These are phyloP conservation scores for Periplaneta americana DNA, from an alignment of 1,140 invertebrate genomes.

Conservation along the genomic window DNA sequence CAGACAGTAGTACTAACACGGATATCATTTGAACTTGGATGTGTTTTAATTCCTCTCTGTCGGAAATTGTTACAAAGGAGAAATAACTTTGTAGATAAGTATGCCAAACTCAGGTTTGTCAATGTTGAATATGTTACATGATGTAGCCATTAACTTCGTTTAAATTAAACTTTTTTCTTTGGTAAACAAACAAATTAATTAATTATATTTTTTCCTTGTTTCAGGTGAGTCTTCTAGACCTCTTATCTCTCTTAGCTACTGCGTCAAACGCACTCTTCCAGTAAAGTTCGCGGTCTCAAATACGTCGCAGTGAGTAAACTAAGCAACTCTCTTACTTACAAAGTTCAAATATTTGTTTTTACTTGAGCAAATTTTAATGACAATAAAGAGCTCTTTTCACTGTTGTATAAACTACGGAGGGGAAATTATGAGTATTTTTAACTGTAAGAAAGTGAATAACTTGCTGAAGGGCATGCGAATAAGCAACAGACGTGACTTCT, in stretches of 20 bases:
- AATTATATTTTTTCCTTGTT: neutral
- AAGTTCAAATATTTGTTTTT: too few relatives aligned
- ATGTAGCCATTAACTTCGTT: neutral
- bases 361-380: neutral
- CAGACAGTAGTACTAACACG: too few relatives aligned
- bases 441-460: neutral
- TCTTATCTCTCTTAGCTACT: too few relatives aligned
- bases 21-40: too few relatives aligned
- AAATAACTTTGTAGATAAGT: too few relatives aligned
- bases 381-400: neutral
- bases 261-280: neutral
- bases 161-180: too few relatives aligned
- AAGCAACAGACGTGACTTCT: neutral
- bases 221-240: neutral
- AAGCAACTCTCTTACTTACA: neutral
- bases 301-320: neutral
- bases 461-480: neutral
- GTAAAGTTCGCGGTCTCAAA: neutral
- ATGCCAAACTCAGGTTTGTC: too few relatives aligned
- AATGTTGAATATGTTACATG: too few relatives aligned
- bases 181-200: neutral
- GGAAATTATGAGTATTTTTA: neutral
- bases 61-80: too few relatives aligned
- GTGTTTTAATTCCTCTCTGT: too few relatives aligned
- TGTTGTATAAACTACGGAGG: neutral